A percentile compares a stretch with the other conserved stretches of the same genome.
Evolutionary conservation across 2,797 vertebrate genomes (phyloP).

Genomic region (Oryzias sinensis): DNA sequence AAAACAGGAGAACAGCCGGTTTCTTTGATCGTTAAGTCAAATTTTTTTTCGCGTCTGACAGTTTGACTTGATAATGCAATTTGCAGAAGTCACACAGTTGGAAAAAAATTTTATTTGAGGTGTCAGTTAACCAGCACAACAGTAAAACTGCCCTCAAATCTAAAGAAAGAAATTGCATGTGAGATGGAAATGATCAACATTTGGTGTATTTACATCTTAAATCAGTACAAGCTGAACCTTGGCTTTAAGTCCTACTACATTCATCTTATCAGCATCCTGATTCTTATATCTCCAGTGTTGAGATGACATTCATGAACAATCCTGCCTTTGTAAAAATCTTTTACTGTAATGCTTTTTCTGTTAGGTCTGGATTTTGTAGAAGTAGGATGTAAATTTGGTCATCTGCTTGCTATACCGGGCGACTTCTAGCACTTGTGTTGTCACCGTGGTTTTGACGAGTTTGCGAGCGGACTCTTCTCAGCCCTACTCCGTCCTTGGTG

Average conservation of each 20-base stretch:
- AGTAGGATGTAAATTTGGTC: conserved; percentile 16
- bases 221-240: conserved; percentile 43
- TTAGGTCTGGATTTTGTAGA: conserved; percentile 2
- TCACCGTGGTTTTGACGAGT: conserved; percentile 76
- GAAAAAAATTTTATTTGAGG: conserved; percentile 4
- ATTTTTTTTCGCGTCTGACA: background rate
- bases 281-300: conserved; percentile 10
- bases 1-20: conserved; percentile 3
- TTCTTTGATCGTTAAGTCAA: conserved; percentile 7
- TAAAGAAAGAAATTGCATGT: conserved; percentile 23
- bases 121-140: conserved; percentile 7
- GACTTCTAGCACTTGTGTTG: conserved; percentile 13
- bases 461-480: conserved; percentile 66
- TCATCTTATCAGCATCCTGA: conserved; percentile 23
- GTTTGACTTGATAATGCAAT: conserved; percentile 10
- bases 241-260: conserved; percentile 46
- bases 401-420: conserved; percentile 10
- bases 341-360: conserved; percentile 5
- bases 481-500: conserved; percentile 75
- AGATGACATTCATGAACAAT: conserved; percentile 17
- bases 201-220: conserved; percentile 52
- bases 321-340: conserved; percentile 10
- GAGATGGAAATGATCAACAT: conserved; percentile 27
- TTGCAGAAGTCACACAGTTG: conserved; percentile 13
- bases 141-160: background rate